phyloP scores from a whole-genome alignment of 2,888 invertebrate genomes.

The Cremastinae sp. region DNA sequence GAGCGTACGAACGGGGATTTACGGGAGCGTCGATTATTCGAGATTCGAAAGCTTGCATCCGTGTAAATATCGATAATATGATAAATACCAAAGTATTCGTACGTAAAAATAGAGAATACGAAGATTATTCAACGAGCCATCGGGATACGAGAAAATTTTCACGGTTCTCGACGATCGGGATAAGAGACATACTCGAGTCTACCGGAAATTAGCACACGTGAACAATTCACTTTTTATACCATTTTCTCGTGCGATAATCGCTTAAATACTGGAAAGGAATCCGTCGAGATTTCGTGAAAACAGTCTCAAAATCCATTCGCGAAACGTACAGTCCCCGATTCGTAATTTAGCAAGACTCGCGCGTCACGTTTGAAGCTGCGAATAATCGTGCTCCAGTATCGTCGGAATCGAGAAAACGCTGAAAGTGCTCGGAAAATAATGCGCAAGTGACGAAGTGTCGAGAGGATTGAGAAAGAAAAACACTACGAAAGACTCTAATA shows the following conservation, averaged over 20 bases:
- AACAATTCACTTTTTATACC: conserved; percentile 70
- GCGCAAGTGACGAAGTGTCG: conserved; percentile 5
- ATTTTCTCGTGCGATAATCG: conserved; percentile 60
- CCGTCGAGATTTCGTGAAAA: conserved; percentile 26
- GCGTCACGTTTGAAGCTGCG: no score
- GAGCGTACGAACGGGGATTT: conserved; percentile 7
- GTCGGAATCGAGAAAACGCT: conserved; percentile 5
- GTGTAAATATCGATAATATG: neutral
- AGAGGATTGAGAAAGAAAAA: conserved; percentile 15
- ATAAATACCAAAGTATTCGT: conserved; percentile 25
- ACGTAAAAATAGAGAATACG: conserved; percentile 15
- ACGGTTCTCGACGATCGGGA: conserved; percentile 18
- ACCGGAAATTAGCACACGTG: conserved; percentile 51
- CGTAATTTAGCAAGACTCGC: neutral
- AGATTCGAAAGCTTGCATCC: no score
- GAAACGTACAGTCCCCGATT: neutral
- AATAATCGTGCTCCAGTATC: no score
- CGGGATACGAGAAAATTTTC: conserved; percentile 35
- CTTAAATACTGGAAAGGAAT: conserved; percentile 33
- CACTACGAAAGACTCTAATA: conserved; percentile 63
- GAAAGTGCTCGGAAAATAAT: neutral
- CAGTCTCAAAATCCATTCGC: conserved; percentile 7
- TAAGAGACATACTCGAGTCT: conserved; percentile 36
- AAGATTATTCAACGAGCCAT: conserved; percentile 3
- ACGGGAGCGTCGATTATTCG: conserved; percentile 1